Evolutionary conservation across 37 sponge, comb jelly and placozoan genomes (phyloP).

Genomic region (Ianthella basta): DNA sequence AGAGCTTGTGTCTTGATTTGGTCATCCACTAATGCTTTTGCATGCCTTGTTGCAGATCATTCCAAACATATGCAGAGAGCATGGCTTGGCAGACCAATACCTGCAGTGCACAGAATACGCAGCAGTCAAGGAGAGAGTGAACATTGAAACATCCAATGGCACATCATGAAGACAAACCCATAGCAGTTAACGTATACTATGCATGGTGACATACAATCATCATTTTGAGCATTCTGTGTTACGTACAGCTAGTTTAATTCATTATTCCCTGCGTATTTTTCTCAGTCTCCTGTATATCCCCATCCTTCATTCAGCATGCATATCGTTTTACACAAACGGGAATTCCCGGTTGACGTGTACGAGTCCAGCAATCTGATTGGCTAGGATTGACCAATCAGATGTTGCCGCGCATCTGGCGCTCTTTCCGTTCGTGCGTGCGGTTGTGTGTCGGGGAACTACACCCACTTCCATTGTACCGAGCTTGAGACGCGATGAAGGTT

Average conservation of each 20-base stretch:
- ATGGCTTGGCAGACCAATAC: conserved; percentile 3
- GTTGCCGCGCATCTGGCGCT: conserved; percentile 8
- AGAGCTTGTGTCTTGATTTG: no score
- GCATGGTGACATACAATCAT: no score
- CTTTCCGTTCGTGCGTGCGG: not conserved
- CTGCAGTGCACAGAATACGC: conserved; percentile 3
- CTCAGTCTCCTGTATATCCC: no score
- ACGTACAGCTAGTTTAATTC: no score
- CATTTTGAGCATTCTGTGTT: no score
- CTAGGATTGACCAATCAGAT: not conserved
- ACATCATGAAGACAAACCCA: no score
- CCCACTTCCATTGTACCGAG: not conserved
- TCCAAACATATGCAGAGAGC: not conserved
- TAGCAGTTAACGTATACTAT: no score
- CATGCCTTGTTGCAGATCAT: not conserved
- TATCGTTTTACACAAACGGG: no score
- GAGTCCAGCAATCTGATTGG: not conserved
- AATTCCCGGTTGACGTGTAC: no score
- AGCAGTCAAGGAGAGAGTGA: conserved; percentile 14
- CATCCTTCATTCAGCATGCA: no score
- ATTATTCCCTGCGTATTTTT: no score
- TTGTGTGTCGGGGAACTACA: not conserved
- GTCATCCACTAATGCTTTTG: no score
- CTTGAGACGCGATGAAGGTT: not conserved
- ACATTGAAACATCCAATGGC: conserved; percentile 2